Evolutionary conservation across 2,113 vertebrate genomes (phyloP).

Genomic region (Rhinoptilus africanus): DNA sequence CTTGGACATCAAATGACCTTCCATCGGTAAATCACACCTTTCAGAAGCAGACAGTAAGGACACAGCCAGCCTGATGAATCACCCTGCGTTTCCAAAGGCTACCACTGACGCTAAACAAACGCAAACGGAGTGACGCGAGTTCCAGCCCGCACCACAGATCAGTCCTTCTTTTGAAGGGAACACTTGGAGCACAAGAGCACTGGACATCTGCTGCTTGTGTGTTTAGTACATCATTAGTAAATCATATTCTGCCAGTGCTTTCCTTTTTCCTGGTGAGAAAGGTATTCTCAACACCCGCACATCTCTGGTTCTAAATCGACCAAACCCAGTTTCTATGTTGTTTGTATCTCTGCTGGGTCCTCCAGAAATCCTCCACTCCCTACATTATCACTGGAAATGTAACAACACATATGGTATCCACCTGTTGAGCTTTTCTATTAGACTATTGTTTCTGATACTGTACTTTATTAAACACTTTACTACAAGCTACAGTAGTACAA

Average conservation of each 20-base stretch:
- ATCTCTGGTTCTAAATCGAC: neutral
- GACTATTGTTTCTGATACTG: slow-evolving; percentile 60
- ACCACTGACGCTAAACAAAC: neutral
- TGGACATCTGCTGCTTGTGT: neutral
- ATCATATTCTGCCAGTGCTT: neutral
- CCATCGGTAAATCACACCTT: neutral
- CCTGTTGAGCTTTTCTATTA: slow-evolving; percentile 60
- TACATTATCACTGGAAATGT: slow-evolving; percentile 16
- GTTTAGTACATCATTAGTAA: neutral
- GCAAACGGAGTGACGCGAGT: neutral
- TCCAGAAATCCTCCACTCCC: slow-evolving; percentile 4
- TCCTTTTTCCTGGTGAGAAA: neutral
- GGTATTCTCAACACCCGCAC: neutral
- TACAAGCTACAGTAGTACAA: slow-evolving; percentile 45
- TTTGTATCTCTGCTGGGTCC: slow-evolving; percentile 11
- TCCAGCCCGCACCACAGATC: neutral
- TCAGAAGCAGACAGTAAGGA: neutral
- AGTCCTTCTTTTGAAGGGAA: neutral
- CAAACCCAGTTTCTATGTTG: neutral
- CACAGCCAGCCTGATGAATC: neutral
- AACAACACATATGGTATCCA: neutral
- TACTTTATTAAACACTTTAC: slow-evolving; percentile 73
- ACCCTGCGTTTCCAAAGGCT: neutral
- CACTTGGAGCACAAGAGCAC: neutral
- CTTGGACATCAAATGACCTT: neutral